phyloP scores from a whole-genome alignment of 1,140 invertebrate genomes.

The Dendrolimus kikuchii region DNA sequence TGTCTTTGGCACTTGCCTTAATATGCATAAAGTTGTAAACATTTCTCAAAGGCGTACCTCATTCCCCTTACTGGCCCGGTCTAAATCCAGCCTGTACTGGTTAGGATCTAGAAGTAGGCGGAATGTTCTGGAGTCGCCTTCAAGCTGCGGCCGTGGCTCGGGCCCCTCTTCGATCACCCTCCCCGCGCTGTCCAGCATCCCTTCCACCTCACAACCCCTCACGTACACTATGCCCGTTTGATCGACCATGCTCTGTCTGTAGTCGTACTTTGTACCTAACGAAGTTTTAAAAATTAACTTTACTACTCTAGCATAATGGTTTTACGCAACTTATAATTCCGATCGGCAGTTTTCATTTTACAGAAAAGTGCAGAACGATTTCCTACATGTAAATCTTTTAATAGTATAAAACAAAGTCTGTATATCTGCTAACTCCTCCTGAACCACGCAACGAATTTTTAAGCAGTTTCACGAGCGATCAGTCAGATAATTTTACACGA shows the following conservation, averaged over 20 bases:
- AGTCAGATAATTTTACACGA: no score
- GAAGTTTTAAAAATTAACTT: slow-evolving; percentile 1
- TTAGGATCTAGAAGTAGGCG: slow-evolving; percentile 96
- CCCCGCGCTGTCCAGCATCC: slow-evolving; percentile 97
- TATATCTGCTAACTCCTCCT: no score
- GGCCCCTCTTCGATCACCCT: slow-evolving; percentile 98
- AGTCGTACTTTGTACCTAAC: slow-evolving; percentile 85
- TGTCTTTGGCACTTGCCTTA: no score
- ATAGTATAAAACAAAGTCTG: no score
- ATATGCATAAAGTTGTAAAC: no score
- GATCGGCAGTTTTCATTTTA: no score
- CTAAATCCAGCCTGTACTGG: slow-evolving; percentile 96
- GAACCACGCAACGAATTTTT: no score
- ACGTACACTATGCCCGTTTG: slow-evolving; percentile 95
- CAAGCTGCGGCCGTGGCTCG: slow-evolving; percentile 88
- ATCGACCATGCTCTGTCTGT: slow-evolving; percentile 87
- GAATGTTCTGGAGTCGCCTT: slow-evolving; percentile 93
- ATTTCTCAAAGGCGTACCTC: slow-evolving; percentile 65
- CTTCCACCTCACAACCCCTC: slow-evolving; percentile 98
- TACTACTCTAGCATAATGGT: no score
- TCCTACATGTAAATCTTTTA: no score
- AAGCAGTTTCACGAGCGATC: no score
- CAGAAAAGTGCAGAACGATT: no score
- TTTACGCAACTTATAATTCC: no score
- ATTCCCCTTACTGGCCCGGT: slow-evolving; percentile 81